Evolutionary conservation across 2,888 invertebrate genomes (phyloP).

Genomic region (Pristionchus fissidentatus): DNA sequence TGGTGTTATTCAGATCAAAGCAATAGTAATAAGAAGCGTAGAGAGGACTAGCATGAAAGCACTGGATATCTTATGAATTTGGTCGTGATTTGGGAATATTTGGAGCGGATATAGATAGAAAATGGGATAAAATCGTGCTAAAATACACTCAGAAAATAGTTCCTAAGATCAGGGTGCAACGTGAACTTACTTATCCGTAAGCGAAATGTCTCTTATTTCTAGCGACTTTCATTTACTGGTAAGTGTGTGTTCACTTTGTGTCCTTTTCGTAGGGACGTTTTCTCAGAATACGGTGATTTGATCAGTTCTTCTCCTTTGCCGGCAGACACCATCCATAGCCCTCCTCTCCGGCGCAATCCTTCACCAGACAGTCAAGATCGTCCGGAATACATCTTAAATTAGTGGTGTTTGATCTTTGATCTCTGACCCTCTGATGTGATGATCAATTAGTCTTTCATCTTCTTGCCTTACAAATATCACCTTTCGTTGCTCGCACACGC

Average conservation of each 20-base stretch:
- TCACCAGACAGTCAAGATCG: slow-evolving; percentile 31
- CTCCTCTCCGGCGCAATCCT: neutral
- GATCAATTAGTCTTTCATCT: neutral
- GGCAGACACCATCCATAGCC: slow-evolving; percentile 45
- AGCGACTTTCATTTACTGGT: too few relatives aligned
- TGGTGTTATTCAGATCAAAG: too few relatives aligned
- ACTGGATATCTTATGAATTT: slow-evolving; percentile 2
- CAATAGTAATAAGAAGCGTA: too few relatives aligned
- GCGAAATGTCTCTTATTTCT: too few relatives aligned
- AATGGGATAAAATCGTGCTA: too few relatives aligned
- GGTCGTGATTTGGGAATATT: neutral
- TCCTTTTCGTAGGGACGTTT: too few relatives aligned
- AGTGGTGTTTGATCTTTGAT: neutral
- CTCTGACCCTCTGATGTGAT: neutral
- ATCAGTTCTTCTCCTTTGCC: neutral
- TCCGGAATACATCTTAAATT: slow-evolving; percentile 31
- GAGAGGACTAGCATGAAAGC: neutral
- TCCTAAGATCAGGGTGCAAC: too few relatives aligned
- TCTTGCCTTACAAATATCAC: neutral
- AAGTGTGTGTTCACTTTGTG: too few relatives aligned
- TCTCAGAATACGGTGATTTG: neutral
- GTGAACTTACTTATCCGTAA: too few relatives aligned
- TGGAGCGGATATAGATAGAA: too few relatives aligned
- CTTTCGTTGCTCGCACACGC: slow-evolving; percentile 39
- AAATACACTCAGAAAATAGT: too few relatives aligned